Evolutionary conservation across 2,113 vertebrate species (phyloP).

Genomic region (Merops nubicus): DNA sequence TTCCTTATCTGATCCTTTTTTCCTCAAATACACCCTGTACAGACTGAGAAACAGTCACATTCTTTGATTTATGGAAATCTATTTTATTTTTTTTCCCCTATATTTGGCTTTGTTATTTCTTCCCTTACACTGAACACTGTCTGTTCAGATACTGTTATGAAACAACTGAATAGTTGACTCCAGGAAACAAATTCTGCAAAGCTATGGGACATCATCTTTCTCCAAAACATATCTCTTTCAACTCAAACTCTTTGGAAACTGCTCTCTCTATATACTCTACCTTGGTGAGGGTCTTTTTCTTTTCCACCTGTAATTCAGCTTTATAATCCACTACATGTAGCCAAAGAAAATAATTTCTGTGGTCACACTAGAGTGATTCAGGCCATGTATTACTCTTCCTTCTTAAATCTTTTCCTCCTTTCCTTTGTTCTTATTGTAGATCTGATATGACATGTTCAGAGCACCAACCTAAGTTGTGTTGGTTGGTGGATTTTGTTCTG

Average conservation of each 20-base stretch:
- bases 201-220: background rate
- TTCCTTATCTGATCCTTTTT: background rate
- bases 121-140: background rate
- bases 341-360: background rate
- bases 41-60: background rate
- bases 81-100: background rate
- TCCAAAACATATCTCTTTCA: background rate
- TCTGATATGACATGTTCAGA: background rate
- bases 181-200: slow-evolving; percentile 32
- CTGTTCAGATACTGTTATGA: background rate
- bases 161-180: background rate
- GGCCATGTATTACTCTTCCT: background rate
- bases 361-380: background rate
- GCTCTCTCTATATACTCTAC: background rate
- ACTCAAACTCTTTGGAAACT: background rate
- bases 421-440: background rate
- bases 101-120: slow-evolving; percentile 16
- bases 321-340: background rate
- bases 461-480: background rate
- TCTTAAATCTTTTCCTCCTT: background rate
- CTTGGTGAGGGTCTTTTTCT: background rate
- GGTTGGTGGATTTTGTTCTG: background rate
- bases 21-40: background rate
- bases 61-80: background rate
- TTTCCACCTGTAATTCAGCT: background rate